Evolutionary conservation across 2,888 invertebrate genomes (phyloP), one percentile per base, ranked within the genome.

Genomic region (Ariolimax columbianus): DNA sequence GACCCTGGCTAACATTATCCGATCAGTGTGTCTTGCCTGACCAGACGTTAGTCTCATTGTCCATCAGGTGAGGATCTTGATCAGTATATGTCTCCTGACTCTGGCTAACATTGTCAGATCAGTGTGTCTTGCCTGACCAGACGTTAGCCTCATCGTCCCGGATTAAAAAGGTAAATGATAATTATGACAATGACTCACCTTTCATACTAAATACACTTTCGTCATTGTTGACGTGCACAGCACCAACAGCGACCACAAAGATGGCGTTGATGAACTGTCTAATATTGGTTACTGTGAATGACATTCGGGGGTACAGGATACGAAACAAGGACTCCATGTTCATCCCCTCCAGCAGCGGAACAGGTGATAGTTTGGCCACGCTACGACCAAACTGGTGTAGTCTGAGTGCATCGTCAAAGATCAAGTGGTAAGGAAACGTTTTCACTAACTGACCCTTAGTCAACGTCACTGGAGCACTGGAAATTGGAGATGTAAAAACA

Each of bases 401-500:
- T 4, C 77, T 36, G 30, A 93, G 86, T 43, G 89, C 72, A n/a
- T 88, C 84, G 84, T 93, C 92, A 83, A 92, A 92, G 19, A 92
- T 89, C 33, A 93, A 86, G 85, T 93, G 93, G 82, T 92, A 93
- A 0, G 93, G 92, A 80, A 93, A 91, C 19, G 91, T 89, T 7
- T 89, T 84, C 83, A 91, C 91, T 87, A 93, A 89, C 73, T 93
- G 92, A 55, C 87, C 87, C 26, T 91, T 89, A 9, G 80, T 55
- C 30, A 93, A 83, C 36, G 70, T 89, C 40, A 40, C 78, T 87
- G 30, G 78, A 17, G 77, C 36, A 17, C 83, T 83, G n/a, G 68
- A 3, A 14, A 30, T 23, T 0, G 23, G 3, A 55, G 17, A 55
- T 55, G 3, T 55, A 55, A 23, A n/a, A n/a, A n/a, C n/a, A n/a